Conservation (phyloP, 2,113 vertebrate species). For the Perca schrenkii region DNA sequence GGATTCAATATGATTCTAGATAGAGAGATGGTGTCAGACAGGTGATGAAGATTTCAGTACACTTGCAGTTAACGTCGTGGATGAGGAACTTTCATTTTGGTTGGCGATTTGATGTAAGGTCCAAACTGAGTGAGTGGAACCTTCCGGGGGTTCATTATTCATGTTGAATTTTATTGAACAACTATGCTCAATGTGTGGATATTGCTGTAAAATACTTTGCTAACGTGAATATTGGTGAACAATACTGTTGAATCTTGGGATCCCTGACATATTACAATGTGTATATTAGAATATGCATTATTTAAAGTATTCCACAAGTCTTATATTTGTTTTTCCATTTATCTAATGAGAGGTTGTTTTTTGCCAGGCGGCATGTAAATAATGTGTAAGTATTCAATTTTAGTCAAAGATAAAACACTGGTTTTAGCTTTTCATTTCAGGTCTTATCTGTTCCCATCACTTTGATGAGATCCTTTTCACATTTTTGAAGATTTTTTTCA, state of each 20-base stretch:
- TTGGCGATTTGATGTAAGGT: slow-evolving; percentile 53
- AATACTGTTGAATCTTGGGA: slow-evolving; percentile 84
- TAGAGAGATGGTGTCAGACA: slow-evolving; percentile 65
- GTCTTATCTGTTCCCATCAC: slow-evolving; percentile 48
- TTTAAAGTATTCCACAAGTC: slow-evolving; percentile 78
- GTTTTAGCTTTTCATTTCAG: slow-evolving; percentile 63
- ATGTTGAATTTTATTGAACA: slow-evolving; percentile 72
- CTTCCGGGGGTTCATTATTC: slow-evolving; percentile 66
- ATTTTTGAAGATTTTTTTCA: slow-evolving; percentile 62
- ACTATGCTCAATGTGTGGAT: slow-evolving; percentile 84
- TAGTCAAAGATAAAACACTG: slow-evolving; percentile 55
- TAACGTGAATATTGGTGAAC: slow-evolving; percentile 86
- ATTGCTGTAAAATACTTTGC: slow-evolving; percentile 88
- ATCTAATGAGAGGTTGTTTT: slow-evolving; percentile 58
- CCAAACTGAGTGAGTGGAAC: slow-evolving; percentile 70
- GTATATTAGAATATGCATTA: slow-evolving; percentile 84
- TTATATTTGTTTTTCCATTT: slow-evolving; percentile 55
- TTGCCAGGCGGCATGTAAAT: slow-evolving; percentile 80
- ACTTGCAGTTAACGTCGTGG: slow-evolving; percentile 35
- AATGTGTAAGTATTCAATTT: slow-evolving; percentile 82
- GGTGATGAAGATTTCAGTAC: slow-evolving; percentile 52
- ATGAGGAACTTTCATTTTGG: slow-evolving; percentile 52
- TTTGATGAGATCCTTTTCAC: slow-evolving; percentile 61
- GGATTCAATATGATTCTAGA: slow-evolving; percentile 87
- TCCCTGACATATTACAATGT: slow-evolving; percentile 82